A percentile compares a stretch with the other conserved stretches of the same genome.
Conservation (phyloP, 1,140 invertebrate species). For the Drosophila micromelanica region DNA sequence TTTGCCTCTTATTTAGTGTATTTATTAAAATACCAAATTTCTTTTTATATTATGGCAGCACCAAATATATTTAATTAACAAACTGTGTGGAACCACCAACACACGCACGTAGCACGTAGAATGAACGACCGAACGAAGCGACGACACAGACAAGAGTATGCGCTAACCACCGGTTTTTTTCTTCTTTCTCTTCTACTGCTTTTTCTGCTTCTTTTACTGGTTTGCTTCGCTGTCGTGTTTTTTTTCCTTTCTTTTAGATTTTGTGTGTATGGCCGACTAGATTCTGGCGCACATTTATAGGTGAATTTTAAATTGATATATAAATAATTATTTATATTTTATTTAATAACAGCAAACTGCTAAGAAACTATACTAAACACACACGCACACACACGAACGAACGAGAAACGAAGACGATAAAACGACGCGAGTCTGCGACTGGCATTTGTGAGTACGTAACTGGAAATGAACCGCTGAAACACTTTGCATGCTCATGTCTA, state of each 20-base stretch:
- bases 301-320: slow-evolving; percentile 22
- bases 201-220: slow-evolving; percentile 53
- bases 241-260: slow-evolving; percentile 23
- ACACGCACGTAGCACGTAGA: slow-evolving; percentile 41
- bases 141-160: slow-evolving; percentile 60
- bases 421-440: slow-evolving; percentile 69
- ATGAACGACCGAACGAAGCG: slow-evolving; percentile 38
- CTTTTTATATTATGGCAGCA: slow-evolving; percentile 65
- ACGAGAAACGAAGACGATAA: slow-evolving; percentile 46
- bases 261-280: slow-evolving; percentile 22
- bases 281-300: slow-evolving; percentile 24
- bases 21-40: slow-evolving; percentile 33
- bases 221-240: slow-evolving; percentile 46
- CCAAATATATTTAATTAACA: slow-evolving; percentile 65
- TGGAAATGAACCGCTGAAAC: slow-evolving; percentile 69
- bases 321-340: slow-evolving; percentile 45
- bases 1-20: slow-evolving; percentile 25
- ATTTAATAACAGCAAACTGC: slow-evolving; percentile 46
- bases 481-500: slow-evolving; percentile 60
- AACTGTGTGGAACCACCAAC: slow-evolving; percentile 66
- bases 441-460: slow-evolving; percentile 63
- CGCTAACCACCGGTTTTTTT: slow-evolving; percentile 80
- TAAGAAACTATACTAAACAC: slow-evolving; percentile 21
- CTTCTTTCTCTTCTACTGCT: slow-evolving; percentile 59
- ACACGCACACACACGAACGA: slow-evolving; percentile 54